A percentile compares a stretch with the other conserved stretches of the same genome.
These are phyloP conservation scores for Anastrepha obliqua DNA, from an alignment of 1,140 invertebrate species.

Conservation along the genomic window DNA sequence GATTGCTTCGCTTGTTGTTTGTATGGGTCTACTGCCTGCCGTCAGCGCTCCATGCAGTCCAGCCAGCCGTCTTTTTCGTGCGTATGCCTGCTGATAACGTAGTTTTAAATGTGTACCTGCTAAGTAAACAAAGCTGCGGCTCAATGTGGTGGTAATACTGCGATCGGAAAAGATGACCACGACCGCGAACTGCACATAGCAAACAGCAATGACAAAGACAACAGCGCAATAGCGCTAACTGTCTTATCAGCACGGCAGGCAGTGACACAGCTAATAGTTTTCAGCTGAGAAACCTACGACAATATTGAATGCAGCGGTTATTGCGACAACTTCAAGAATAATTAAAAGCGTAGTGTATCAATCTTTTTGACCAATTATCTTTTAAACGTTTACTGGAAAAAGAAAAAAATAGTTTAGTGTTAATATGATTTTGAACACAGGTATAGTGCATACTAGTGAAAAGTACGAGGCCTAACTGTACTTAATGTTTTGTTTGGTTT, in stretches of 20 bases:
- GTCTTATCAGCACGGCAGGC: constrained; percentile 42
- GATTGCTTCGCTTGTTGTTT: constrained; percentile 6
- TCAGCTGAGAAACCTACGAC: neutral
- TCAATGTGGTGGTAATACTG: neutral
- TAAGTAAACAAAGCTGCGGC: constrained; percentile 9
- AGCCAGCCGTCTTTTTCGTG: neutral
- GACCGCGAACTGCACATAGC: neutral
- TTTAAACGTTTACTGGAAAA: neutral
- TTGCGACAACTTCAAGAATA: neutral
- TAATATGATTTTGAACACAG: too few species aligned
- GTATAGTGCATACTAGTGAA: too few species aligned
- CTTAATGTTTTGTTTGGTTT: too few species aligned
- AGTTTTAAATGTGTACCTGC: neutral
- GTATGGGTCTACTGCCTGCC: constrained; percentile 47
- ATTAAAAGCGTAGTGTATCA: neutral
- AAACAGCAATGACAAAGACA: neutral
- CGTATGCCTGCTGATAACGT: neutral
- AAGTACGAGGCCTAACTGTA: too few species aligned
- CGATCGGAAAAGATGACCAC: neutral
- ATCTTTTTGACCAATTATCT: neutral
- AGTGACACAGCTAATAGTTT: neutral
- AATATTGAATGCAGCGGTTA: constrained; percentile 45
- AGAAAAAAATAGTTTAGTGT: neutral
- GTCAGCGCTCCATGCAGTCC: neutral
- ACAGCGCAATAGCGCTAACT: neutral